Evolutionary conservation across 2,113 vertebrate genomes (phyloP), one percentile per base, ranked within the genome.

Genomic region (Paradisaea rubra): DNA sequence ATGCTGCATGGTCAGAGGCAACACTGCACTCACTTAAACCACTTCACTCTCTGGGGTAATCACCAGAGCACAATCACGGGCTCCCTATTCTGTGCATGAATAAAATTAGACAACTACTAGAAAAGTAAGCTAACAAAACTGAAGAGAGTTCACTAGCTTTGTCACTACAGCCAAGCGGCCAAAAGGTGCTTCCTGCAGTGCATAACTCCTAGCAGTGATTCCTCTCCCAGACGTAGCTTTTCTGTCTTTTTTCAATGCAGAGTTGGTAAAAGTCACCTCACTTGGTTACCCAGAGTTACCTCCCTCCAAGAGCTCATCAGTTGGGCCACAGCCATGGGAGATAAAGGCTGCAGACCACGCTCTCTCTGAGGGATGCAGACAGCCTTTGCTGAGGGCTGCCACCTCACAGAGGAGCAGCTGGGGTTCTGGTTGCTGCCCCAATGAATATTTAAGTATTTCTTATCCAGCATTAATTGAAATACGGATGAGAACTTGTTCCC

Each of bases 401-500:
- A 73, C 54, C 83, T 81, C 81, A 35, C 14, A 56, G 27, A 87
- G 14, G 42, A 81, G 21, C 74, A 13, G 20, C 41, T 41, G 19
- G 44, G 66, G 31, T 72, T 63, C 66, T 76, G 42, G 41, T 76
- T 63, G 72, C 63, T 86, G 79, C 35, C 60, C n/a, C 74, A 88
- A 80, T 88, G 88, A 88, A 89, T 79, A 74, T 64, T 76, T n/a
- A 81, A 94, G 66, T 65, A 89, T 81, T 94, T 79, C 45, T 94
- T 93, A 88, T 35, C 53, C 84, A 86, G 57, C 18, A 61, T 77
- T 76, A 85, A 91, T 88, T 72, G 59, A 87, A 93, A 85, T 13
- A 82, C 22, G 42, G 49, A 87, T 17, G 28, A 91, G 70, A 89
- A 85, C 53, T 57, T 76, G 70, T 72, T 91, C 60, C 49, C 44